Conservation (phyloP, 1,140 invertebrate genomes). For the Euwallacea fornicatus region DNA sequence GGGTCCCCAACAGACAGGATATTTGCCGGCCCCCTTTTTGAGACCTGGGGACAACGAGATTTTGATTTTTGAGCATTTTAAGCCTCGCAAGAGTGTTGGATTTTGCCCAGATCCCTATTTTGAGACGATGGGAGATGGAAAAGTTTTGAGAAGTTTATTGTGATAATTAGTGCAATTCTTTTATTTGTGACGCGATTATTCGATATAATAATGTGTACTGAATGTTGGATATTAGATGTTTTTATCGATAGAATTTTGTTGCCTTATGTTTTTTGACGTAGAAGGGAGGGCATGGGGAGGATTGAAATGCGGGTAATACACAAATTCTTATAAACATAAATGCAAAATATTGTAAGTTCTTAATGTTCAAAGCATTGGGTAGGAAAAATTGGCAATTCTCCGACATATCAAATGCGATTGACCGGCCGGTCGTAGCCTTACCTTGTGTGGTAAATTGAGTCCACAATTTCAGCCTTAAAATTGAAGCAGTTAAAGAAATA, state of each 20-base stretch:
- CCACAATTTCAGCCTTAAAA: too few relatives aligned
- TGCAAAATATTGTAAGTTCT: too few relatives aligned
- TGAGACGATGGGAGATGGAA: conserved; percentile 33
- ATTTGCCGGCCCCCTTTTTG: conserved; percentile 62
- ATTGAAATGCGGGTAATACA: too few relatives aligned
- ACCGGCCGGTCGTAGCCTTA: too few relatives aligned
- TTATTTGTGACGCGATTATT: not conserved
- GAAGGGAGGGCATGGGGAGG: too few relatives aligned
- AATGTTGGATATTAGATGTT: not conserved
- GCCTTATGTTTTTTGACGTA: too few relatives aligned
- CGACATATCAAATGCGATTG: too few relatives aligned
- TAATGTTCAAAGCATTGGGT: too few relatives aligned
- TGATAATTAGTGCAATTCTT: conserved; percentile 1
- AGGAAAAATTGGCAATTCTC: too few relatives aligned
- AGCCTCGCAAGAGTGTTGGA: conserved; percentile 32
- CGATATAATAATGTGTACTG: not conserved
- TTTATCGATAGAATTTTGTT: not conserved
- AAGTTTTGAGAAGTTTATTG: conserved; percentile 26
- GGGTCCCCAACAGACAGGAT: conserved; percentile 63
- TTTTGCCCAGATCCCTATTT: conserved; percentile 38
- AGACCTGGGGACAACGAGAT: conserved; percentile 57
- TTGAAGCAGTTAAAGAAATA: too few relatives aligned
- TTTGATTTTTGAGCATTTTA: conserved; percentile 52
- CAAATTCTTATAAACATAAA: too few relatives aligned
- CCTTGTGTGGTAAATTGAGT: too few relatives aligned